Base-by-base conservation (phyloP, 2,888 invertebrate genomes). In the Spialia ferax region DNA sequence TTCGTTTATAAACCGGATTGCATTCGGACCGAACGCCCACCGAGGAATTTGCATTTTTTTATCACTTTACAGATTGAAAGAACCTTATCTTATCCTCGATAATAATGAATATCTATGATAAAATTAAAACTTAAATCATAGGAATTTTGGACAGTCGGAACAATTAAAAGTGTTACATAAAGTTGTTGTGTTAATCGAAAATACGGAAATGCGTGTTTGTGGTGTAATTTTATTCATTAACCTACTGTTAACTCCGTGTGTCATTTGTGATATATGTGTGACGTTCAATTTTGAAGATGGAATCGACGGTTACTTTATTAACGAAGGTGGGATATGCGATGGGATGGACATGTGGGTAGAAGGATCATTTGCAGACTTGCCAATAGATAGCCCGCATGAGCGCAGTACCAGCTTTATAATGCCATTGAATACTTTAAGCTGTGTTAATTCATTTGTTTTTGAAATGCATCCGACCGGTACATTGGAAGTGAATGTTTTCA, bases 401-500 rank as follows among this genome's bases (percentile, higher is more conserved):
- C 56, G 54, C 0, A 84, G 87, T 48, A 71, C 54, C 1, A 67
- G 35, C 2, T 85, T 78, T 63, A 80, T 88, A 59, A 73, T 74
- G 52, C 79, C 82, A 0, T 45, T 38, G 3, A 11, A 7, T 1
- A 42, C 7, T 0, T 56, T 74, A 11, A 79, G 78, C 62, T 83
- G 83, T 52, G 68, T 72, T 1, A 71, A 75, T 0, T 79, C 81
- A 0, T 74, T 72, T 29, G 29, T 57, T 11, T 81, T 87, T 62
- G 29, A 72, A 0, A 79, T 88, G 79, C 55, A 75, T 2, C 67
- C 74, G 8, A 70, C 70, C 7, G 88, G 88, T n/a, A 38, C 61
- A 13, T 54, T 89, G 2, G 84, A 89, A 79, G 74, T 84, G 1
- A 78, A 79, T 50, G 63, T 85, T 10, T 86, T 73, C 61, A 80